phyloP scores from a whole-genome alignment of 2,113 vertebrate genomes.

The Coryphaenoides rupestris region DNA sequence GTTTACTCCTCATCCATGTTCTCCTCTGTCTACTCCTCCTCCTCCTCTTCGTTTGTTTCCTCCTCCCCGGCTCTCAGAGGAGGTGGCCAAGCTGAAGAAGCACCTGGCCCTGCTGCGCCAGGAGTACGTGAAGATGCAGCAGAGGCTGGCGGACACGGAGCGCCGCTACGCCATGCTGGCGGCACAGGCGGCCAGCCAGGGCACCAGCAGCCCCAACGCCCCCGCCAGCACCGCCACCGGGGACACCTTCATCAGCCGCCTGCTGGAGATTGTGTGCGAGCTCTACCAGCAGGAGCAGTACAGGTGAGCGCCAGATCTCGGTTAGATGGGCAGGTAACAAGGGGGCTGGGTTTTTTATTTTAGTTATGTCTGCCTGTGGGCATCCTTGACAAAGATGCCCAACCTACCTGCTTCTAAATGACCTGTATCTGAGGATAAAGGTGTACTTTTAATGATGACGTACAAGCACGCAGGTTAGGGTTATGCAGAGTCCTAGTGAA shows the following conservation, averaged over 20 bases:
- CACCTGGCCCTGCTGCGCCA: conserved; percentile 94
- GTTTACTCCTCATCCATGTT: too few species aligned
- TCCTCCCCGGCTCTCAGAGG: conserved; percentile 77
- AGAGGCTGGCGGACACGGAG: conserved; percentile 92
- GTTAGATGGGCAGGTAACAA: too few species aligned
- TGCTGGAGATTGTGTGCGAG: conserved; percentile 87
- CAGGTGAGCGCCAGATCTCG: conserved; percentile 85
- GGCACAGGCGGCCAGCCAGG: conserved; percentile 77
- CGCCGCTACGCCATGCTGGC: conserved; percentile 84
- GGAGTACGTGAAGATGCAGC: conserved; percentile 98
- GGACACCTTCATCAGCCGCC: conserved; percentile 90
- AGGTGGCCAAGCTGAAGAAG: conserved; percentile 99
- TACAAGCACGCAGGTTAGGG: too few species aligned
- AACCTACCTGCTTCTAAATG: too few species aligned
- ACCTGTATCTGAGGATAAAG: too few species aligned
- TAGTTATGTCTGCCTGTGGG: too few species aligned
- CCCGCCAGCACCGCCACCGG: conserved; percentile 55
- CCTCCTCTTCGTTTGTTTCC: background rate
- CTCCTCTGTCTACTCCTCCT: background rate
- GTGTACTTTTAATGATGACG: too few species aligned
- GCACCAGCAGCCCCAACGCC: conserved; percentile 66
- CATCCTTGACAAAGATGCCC: too few species aligned
- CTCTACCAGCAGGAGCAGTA: conserved; percentile 94
- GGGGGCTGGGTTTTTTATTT: too few species aligned
- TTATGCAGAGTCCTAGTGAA: too few species aligned